Evolutionary conservation across 1,140 invertebrate species (phyloP).

Genomic region (Drosophila rhopaloa): DNA sequence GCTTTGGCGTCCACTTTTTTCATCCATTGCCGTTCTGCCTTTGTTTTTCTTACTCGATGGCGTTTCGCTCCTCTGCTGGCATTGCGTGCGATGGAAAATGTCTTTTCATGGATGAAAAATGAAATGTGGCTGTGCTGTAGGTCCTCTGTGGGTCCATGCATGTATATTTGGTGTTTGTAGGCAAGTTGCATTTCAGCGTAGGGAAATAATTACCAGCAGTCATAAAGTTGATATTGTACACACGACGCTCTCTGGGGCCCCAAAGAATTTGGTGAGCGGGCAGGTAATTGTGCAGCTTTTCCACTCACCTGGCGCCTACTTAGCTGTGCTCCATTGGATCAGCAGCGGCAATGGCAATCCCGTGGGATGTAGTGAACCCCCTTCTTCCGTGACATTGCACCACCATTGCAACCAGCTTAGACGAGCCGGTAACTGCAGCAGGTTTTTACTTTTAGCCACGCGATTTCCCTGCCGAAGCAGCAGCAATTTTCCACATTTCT

Average conservation of each 20-base stretch:
- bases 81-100: constrained; percentile 64
- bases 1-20: constrained; percentile 51
- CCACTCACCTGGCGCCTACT: background rate
- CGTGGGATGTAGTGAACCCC: background rate
- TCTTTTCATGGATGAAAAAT: constrained; percentile 66
- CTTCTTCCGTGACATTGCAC: background rate
- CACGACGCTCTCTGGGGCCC: background rate
- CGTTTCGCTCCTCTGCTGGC: constrained; percentile 36
- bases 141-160: constrained; percentile 17
- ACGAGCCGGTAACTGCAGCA: constrained; percentile 13
- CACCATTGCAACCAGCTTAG: background rate
- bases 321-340: background rate
- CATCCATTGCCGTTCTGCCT: constrained; percentile 61
- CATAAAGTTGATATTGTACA: constrained; percentile 1
- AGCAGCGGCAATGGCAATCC: background rate
- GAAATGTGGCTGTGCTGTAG: constrained; percentile 47
- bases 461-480: constrained; percentile 57
- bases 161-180: constrained; percentile 4
- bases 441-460: constrained; percentile 57
- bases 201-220: constrained; percentile 22
- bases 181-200: background rate
- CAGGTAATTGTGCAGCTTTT: background rate
- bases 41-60: constrained; percentile 71
- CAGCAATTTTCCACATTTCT: constrained; percentile 54
- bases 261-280: background rate